Conservation (phyloP, 2,888 invertebrate species). For the Dicycla oo region DNA sequence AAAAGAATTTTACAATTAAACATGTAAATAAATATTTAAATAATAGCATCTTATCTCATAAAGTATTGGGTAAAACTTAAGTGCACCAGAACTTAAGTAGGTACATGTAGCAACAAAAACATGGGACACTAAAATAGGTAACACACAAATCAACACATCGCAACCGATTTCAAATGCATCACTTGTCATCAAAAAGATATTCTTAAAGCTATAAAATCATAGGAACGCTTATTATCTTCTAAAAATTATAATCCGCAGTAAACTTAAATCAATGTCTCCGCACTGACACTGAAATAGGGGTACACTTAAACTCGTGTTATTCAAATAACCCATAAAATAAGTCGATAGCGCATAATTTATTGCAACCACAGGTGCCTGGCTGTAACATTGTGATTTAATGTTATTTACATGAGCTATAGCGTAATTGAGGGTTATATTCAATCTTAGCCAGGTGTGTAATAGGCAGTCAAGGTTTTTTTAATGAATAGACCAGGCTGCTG, state of each 20-base stretch:
- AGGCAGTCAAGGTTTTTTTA: conserved; percentile 54
- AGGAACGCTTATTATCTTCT: conserved; percentile 7
- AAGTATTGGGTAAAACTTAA: conserved; percentile 1
- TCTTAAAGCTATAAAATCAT: conserved; percentile 29
- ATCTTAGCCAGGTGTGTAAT: conserved; percentile 59
- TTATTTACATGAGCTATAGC: conserved; percentile 56
- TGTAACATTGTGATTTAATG: conserved; percentile 51
- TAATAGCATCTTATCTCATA: background rate
- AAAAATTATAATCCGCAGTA: conserved; percentile 15
- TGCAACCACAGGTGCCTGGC: conserved; percentile 36
- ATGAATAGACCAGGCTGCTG: conserved; percentile 46
- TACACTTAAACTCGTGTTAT: conserved; percentile 64
- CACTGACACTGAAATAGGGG: conserved; percentile 44
- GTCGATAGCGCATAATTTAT: conserved; percentile 33
- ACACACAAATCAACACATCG: conserved; percentile 6
- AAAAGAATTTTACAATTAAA: background rate
- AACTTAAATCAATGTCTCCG: conserved; percentile 66
- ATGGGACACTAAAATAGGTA: background rate
- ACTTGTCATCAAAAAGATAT: conserved; percentile 19
- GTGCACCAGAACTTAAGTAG: background rate
- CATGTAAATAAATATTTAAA: conserved; percentile 3
- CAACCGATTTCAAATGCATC: conserved; percentile 58
- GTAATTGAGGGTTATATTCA: conserved; percentile 62
- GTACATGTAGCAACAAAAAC: conserved; percentile 12
- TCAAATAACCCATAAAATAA: conserved; percentile 56